Conservation (phyloP, 2,113 vertebrate species). For the Saccopteryx leptura region DNA sequence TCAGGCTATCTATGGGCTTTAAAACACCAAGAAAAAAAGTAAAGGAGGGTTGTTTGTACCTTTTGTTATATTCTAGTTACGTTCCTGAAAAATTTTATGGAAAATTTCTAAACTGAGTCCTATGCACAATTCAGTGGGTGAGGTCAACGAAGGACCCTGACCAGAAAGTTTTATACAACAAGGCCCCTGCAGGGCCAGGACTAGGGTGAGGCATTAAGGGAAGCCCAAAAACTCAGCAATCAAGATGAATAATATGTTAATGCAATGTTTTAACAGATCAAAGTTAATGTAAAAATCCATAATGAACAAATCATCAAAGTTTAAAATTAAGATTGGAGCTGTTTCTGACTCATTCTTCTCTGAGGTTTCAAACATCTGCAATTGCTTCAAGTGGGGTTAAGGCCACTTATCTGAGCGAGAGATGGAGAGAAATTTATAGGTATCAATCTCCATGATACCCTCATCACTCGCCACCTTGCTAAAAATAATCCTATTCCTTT, state of each 20-base stretch:
- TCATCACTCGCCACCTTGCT: not conserved
- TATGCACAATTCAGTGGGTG: not conserved
- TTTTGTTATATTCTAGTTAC: not conserved
- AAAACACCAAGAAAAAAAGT: not conserved
- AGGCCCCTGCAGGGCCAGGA: not conserved
- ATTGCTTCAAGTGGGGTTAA: not conserved
- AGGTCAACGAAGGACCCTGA: not conserved
- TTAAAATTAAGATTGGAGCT: not conserved
- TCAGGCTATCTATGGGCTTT: not conserved
- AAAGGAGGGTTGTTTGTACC: not conserved
- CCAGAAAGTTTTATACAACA: not conserved
- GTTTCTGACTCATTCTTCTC: not conserved
- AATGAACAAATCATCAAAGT: not conserved
- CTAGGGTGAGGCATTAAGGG: not conserved
- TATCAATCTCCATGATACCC: not conserved
- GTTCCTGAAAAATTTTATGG: not conserved
- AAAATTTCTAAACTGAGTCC: constrained; percentile 1
- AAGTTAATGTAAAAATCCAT: constrained; percentile 21
- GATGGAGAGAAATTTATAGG: not conserved
- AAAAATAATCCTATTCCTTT: not conserved
- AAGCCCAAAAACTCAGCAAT: not conserved
- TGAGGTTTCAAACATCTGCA: not conserved
- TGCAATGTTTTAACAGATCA: not conserved
- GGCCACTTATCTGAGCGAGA: not conserved
- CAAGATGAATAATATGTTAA: not conserved